These are phyloP conservation scores for Syngnathus typhle DNA, from an alignment of 2,113 vertebrate species.

Conservation along the genomic window DNA sequence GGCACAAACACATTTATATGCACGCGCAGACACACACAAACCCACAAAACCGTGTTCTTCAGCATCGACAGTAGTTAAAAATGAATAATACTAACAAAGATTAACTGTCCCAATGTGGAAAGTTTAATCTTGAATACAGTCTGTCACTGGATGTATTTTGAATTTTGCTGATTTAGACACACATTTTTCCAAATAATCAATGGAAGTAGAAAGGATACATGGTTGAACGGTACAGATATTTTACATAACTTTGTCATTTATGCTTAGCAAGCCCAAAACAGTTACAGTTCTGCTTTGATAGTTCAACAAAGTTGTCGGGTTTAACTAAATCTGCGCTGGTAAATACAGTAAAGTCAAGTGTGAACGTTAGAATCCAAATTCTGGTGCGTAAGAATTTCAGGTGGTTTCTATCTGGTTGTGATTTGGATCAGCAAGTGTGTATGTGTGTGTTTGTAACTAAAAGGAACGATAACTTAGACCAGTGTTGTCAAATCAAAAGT, in stretches of 20 bases:
- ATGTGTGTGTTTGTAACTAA: not conserved
- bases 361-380: not conserved
- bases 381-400: not conserved
- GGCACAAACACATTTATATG: slow-evolving; percentile 12
- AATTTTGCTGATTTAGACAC: too few relatives aligned
- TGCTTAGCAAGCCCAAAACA: too few relatives aligned
- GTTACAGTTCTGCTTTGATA: too few relatives aligned
- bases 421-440: not conserved
- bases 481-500: not conserved
- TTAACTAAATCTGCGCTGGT: too few relatives aligned
- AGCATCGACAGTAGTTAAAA: not conserved
- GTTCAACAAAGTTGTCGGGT: too few relatives aligned
- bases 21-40: not conserved
- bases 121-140: too few relatives aligned
- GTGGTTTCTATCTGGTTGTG: not conserved
- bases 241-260: too few relatives aligned
- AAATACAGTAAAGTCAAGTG: not conserved
- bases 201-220: too few relatives aligned
- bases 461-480: too few relatives aligned
- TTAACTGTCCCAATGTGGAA: not conserved
- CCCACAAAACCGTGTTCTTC: not conserved
- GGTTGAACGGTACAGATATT: too few relatives aligned
- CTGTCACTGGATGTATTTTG: too few relatives aligned
- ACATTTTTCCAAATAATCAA: too few relatives aligned
- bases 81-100: not conserved